These are phyloP conservation scores for Drosophila ustulata DNA, from an alignment of 2,888 invertebrate genomes.

Conservation along the genomic window DNA sequence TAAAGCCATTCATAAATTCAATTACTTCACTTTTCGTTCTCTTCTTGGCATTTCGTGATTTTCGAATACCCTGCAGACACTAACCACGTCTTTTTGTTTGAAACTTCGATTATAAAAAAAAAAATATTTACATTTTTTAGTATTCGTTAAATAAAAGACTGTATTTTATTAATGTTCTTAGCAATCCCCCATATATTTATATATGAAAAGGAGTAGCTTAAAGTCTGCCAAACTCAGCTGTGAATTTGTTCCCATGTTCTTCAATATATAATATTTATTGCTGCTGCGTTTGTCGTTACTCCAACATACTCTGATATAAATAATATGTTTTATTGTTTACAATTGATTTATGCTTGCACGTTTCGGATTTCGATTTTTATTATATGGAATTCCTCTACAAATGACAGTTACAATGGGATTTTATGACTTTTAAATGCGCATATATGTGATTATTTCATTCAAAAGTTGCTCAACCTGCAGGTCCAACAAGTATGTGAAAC, in stretches of 20 bases:
- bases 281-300: constrained; percentile 13
- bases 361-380: constrained; percentile 10
- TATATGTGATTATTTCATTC: constrained; percentile 18
- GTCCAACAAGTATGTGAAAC: constrained; percentile 16
- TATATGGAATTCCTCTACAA: constrained; percentile 5
- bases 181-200: background rate
- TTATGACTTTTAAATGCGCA: constrained; percentile 8
- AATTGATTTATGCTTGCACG: constrained; percentile 47
- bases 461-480: background rate
- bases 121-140: too few relatives aligned
- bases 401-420: constrained; percentile 1
- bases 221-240: background rate
- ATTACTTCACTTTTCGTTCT: constrained; percentile 29
- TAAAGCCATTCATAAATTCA: constrained; percentile 71
- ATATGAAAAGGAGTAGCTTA: background rate
- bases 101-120: too few relatives aligned
- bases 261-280: constrained; percentile 9
- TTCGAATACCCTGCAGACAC: constrained; percentile 25
- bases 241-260: background rate
- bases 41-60: constrained; percentile 2
- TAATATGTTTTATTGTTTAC: constrained; percentile 39
- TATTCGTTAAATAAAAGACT: too few relatives aligned
- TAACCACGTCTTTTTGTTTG: too few relatives aligned
- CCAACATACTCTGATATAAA: constrained; percentile 34
- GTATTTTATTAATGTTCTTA: too few relatives aligned